Evolutionary conservation across 2,888 invertebrate genomes (phyloP), one percentile per base, ranked within the genome.

Genomic region (Drosophila bunnanda): DNA sequence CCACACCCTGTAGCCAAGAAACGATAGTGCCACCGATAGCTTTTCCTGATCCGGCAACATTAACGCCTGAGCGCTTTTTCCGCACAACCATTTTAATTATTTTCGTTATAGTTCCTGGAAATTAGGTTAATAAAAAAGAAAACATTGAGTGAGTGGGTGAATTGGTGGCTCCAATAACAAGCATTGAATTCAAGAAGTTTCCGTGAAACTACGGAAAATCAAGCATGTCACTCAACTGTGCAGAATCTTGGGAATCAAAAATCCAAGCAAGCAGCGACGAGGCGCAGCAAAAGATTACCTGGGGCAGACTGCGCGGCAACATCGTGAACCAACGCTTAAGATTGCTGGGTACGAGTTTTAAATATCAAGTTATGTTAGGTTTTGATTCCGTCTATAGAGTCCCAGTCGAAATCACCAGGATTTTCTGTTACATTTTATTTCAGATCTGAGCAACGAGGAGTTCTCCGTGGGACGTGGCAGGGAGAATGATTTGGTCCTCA

Each of bases 391-490:
- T 30, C 7, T 8, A 28, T 10, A 20, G 10, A 22, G 12, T 41
- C 43, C 20, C 22, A 43, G 20, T 13, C n/a, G n/a, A n/a, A n/a
- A 7, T 1, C 25, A 44, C 4, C 15, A 8, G 0, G 7, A 32
- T n/a, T 12, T 25, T n/a, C 25, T 30, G 0, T 20, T 32, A 13
- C n/a, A 12, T 9, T 20, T 17, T 3, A 4, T 39, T 52, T 15
- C 62, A 94, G 94, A 93, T 86, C 79, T 94, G 56, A 90, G 82
- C 28, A 90, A 91, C 20, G 91, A 93, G 61, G 76, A 79, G 28
- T 94, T 94, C 74, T 90, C 91, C 9, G 89, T 92, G 22, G 94
- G 94, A 22, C 92, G 94, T 0, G 86, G 90, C 0, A 88, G 88
- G 15, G 79, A 58, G 0, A 93, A 93, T 79, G 92, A 94, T 78